phyloP scores from a whole-genome alignment of 2,113 vertebrate genomes.

The Colinus virginianus region DNA sequence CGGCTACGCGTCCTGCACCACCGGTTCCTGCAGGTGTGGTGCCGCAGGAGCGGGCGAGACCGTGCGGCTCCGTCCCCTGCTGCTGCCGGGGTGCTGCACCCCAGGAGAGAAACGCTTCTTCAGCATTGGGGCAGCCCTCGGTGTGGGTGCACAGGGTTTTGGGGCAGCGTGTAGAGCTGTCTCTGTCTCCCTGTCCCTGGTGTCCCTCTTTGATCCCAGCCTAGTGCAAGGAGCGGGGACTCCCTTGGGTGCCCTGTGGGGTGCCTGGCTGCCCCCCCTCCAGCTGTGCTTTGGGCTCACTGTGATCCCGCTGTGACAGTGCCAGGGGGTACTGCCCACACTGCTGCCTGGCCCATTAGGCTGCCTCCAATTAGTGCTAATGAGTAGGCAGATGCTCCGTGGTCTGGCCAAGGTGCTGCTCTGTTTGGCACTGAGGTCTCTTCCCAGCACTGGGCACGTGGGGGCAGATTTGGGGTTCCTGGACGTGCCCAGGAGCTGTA shows the following conservation, averaged over 20 bases:
- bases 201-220: background rate
- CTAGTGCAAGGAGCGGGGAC: background rate
- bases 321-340: accelerated
- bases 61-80: background rate
- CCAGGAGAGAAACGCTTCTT: background rate
- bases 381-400: background rate
- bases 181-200: background rate
- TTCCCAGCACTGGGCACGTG: background rate
- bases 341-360: constrained; percentile 22
- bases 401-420: background rate
- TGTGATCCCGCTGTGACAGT: accelerated
- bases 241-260: background rate
- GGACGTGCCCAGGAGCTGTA: background rate
- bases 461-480: background rate
- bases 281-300: background rate
- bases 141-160: background rate
- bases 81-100: background rate
- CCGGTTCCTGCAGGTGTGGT: background rate
- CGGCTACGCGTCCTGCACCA: background rate
- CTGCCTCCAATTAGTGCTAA: constrained; percentile 6
- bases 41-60: background rate
- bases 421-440: background rate
- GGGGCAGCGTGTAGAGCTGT: background rate
- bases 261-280: background rate
- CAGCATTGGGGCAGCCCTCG: background rate